A percentile compares a stretch with the other conserved stretches of the same genome.
These are phyloP conservation scores for Cephus sareptanus DNA, from an alignment of 2,888 invertebrate species.

Conservation along the genomic window DNA sequence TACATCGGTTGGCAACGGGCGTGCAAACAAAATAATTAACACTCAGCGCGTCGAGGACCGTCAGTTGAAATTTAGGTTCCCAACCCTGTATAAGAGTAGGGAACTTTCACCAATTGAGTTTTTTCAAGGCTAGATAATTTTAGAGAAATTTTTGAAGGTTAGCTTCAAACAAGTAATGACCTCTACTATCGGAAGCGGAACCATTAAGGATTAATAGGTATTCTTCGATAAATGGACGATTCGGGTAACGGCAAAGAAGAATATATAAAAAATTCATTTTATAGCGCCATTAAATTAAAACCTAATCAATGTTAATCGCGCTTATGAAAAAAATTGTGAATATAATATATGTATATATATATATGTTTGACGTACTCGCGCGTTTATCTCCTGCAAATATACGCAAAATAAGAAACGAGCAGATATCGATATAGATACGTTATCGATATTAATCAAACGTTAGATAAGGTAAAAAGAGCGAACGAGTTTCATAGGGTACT, in stretches of 20 bases:
- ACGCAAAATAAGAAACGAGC: not conserved
- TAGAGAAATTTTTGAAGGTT: not conserved
- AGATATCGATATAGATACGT: not conserved
- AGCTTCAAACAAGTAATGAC: not conserved
- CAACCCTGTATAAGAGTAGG: not conserved
- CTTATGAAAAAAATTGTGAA: not conserved
- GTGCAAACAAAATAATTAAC: not conserved
- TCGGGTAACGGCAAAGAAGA: not conserved
- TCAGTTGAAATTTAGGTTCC: not conserved
- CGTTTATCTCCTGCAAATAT: not conserved
- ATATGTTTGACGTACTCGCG: not conserved
- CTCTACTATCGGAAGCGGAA: not conserved
- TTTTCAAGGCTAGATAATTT: not conserved
- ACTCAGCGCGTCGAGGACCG: not conserved
- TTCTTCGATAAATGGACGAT: not conserved
- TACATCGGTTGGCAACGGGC: not conserved
- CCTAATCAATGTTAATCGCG: too few species aligned
- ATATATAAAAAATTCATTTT: not conserved
- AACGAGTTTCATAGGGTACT: not conserved
- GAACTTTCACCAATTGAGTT: not conserved
- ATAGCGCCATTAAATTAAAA: not conserved
- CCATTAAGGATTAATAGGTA: not conserved
- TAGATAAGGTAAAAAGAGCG: not conserved
- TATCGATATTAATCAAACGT: not conserved
- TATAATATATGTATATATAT: too few species aligned